A percentile compares a stretch with the other conserved stretches of the same genome.
These are phyloP conservation scores for Psilopsiagon aymara DNA, from an alignment of 2,113 vertebrate genomes.

Conservation along the genomic window DNA sequence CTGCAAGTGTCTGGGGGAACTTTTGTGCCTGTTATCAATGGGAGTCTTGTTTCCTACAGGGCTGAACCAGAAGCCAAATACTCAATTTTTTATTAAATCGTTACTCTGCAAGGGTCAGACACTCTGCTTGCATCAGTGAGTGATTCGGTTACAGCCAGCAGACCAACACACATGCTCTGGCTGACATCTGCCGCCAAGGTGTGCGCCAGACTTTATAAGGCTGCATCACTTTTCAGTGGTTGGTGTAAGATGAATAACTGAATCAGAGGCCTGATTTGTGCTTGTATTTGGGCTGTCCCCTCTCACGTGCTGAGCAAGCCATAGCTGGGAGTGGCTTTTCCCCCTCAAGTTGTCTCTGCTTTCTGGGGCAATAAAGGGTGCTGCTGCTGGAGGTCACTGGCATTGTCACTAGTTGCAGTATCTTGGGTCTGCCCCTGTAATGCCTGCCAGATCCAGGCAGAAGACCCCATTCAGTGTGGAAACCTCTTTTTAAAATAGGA, in stretches of 20 bases:
- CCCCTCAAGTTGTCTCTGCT: not conserved
- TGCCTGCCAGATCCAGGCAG: not conserved
- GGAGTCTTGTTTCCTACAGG: not conserved
- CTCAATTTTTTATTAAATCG: not conserved
- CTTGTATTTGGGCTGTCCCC: not conserved
- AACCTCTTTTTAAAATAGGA: not conserved
- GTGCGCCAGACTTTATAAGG: not conserved
- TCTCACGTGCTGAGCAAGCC: not conserved
- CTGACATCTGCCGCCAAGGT: accelerated
- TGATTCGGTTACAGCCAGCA: not conserved
- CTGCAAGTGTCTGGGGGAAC: not conserved
- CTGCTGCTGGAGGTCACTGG: not conserved
- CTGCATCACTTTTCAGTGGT: not conserved
- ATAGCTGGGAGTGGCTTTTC: not conserved
- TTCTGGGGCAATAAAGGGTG: not conserved
- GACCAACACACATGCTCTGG: not conserved
- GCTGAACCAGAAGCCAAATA: not conserved
- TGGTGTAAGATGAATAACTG: not conserved
- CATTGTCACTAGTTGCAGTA: not conserved
- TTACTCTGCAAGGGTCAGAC: not conserved
- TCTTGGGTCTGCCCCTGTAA: not conserved
- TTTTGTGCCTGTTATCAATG: not conserved
- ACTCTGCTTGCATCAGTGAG: not conserved
- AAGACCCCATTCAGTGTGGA: not conserved
- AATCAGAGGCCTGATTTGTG: not conserved